phyloP scores from a whole-genome alignment of 2,797 vertebrate genomes.

The Pseudomugil tenellus region DNA sequence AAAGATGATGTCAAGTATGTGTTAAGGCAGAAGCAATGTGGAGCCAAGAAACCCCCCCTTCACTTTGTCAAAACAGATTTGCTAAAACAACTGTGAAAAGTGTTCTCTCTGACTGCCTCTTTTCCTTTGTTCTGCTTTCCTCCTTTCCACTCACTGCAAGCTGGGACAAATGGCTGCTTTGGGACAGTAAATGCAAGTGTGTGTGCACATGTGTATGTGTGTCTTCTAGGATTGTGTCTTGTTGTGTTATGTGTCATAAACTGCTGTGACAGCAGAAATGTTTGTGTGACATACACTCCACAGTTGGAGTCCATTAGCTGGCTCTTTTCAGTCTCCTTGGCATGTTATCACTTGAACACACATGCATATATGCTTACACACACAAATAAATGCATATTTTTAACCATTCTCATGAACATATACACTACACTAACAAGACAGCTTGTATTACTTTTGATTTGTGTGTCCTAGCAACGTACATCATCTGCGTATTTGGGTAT shows the following conservation, averaged over 20 bases:
- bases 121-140: conserved; percentile 65
- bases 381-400: conserved; percentile 27
- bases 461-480: conserved; percentile 69
- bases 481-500: conserved; percentile 17
- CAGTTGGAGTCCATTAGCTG: conserved; percentile 79
- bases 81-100: conserved; percentile 90
- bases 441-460: conserved; percentile 38
- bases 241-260: conserved; percentile 77
- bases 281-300: conserved; percentile 83
- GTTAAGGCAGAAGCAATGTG: conserved; percentile 75
- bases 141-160: conserved; percentile 56
- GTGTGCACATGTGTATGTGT: not conserved
- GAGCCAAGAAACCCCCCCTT: conserved; percentile 82
- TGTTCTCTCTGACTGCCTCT: conserved; percentile 75
- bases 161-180: conserved; percentile 85
- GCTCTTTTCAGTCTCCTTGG: conserved; percentile 78
- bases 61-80: conserved; percentile 90
- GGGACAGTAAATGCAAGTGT: conserved; percentile 44
- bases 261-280: conserved; percentile 85
- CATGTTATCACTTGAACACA: conserved; percentile 69
- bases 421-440: conserved; percentile 55
- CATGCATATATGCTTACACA: conserved; percentile 23
- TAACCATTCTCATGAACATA: conserved; percentile 35
- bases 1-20: conserved; percentile 43
- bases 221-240: conserved; percentile 34